Percentiles rank a stretch among this genome's conserved stretches.
These are phyloP conservation scores for Malthinus flaveolus DNA, from an alignment of 2,888 invertebrate species.

Conservation along the genomic window DNA sequence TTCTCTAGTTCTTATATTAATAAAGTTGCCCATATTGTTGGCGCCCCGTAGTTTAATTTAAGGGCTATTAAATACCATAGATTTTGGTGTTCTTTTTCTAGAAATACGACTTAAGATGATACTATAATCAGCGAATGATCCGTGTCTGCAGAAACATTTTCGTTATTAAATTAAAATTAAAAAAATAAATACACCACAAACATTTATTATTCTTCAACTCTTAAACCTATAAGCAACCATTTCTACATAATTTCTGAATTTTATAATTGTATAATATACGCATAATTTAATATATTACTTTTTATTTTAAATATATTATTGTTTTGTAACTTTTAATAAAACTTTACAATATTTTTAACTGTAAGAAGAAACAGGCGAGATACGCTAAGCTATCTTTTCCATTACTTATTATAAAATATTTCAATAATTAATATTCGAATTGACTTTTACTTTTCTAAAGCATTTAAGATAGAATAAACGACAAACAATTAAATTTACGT, in stretches of 20 bases:
- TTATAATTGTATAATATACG: slow-evolving; percentile 15
- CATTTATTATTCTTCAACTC: slow-evolving; percentile 32
- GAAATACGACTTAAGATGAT: no score
- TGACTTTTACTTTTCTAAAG: neutral
- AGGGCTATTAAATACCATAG: no score
- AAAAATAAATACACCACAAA: slow-evolving; percentile 28
- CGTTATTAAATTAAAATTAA: slow-evolving; percentile 3
- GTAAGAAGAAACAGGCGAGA: slow-evolving; percentile 36
- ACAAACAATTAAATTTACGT: no score
- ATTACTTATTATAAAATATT: slow-evolving; percentile 1
- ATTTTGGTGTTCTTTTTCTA: no score
- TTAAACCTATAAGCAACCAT: slow-evolving; percentile 33
- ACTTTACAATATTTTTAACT: slow-evolving; percentile 45
- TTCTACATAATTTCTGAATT: slow-evolving; percentile 23
- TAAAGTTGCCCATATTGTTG: no score
- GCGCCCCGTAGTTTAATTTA: no score
- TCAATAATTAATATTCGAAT: slow-evolving; percentile 10
- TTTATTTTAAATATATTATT: slow-evolving; percentile 45
- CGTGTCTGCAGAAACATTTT: no score
- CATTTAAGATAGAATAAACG: no score
- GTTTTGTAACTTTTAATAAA: slow-evolving; percentile 44
- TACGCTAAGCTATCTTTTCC: neutral
- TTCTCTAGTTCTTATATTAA: no score
- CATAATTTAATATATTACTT: slow-evolving; percentile 21
- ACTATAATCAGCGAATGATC: no score